phyloP scores from a whole-genome alignment of 2,113 vertebrate species.

The Ramphastos sulfuratus region DNA sequence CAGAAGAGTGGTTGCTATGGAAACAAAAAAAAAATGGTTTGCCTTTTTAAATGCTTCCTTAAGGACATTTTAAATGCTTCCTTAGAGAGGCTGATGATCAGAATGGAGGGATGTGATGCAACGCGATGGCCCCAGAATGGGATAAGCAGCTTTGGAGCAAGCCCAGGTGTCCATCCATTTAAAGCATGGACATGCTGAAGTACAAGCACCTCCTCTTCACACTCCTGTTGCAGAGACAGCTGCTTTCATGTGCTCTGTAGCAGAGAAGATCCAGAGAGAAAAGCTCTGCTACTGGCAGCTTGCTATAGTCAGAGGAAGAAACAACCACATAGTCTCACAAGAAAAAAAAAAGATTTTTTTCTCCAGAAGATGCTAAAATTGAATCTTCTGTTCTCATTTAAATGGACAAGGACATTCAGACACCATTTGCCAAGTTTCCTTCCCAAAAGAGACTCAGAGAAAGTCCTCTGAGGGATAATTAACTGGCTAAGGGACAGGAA shows the following conservation, averaged over 20 bases:
- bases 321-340: not conserved
- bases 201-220: not conserved
- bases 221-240: not conserved
- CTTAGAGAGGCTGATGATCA: not conserved
- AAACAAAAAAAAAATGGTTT: not conserved
- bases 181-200: not conserved
- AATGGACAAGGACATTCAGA: not conserved
- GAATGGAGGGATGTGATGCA: not conserved
- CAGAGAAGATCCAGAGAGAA: not conserved
- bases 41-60: not conserved
- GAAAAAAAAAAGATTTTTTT: not conserved
- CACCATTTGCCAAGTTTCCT: slow-evolving; percentile 19
- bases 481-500: slow-evolving; percentile 23
- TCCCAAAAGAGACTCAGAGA: not conserved
- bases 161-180: not conserved
- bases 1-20: not conserved
- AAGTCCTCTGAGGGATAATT: slow-evolving; percentile 46
- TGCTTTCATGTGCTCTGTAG: not conserved
- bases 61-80: not conserved
- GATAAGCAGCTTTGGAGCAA: not conserved
- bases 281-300: not conserved
- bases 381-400: slow-evolving; percentile 10
- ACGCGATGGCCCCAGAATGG: not conserved
- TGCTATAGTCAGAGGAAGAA: not conserved
- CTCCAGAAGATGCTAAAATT: slow-evolving; percentile 20